Conservation (phyloP, 2,113 vertebrate species). For the Pelecanoides urinatrix region DNA sequence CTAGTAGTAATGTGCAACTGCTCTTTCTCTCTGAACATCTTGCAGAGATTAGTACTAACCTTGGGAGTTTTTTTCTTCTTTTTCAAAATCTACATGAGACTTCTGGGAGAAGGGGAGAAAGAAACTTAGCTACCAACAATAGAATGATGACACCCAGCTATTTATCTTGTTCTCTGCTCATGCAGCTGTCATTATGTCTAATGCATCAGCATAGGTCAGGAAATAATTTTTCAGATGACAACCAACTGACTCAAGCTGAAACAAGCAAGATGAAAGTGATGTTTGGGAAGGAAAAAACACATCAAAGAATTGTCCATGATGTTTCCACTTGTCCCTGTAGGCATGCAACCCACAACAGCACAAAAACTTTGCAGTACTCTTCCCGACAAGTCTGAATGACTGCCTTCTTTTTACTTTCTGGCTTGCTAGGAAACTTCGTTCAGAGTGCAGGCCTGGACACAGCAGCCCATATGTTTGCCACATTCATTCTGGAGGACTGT, state of each 20-base stretch:
- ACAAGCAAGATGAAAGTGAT: neutral
- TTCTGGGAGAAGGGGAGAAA: neutral
- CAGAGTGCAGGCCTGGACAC: neutral
- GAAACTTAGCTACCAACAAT: neutral
- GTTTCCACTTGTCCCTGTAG: neutral
- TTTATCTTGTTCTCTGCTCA: neutral
- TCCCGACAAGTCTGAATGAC: fast-evolving
- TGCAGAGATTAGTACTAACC: neutral
- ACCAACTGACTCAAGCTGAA: neutral
- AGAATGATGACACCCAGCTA: neutral
- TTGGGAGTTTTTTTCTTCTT: fast-evolving
- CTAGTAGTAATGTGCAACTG: neutral
- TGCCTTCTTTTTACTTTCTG: neutral
- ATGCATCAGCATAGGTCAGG: neutral
- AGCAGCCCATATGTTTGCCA: neutral
- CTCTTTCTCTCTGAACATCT: neutral
- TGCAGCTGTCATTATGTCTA: neutral
- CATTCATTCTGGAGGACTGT: neutral
- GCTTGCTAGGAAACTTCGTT: neutral
- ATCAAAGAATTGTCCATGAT: neutral
- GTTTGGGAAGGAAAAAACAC: neutral
- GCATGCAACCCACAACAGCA: neutral
- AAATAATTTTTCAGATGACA: neutral
- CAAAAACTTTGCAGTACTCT: neutral
- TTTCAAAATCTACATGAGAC: neutral